phyloP scores from a whole-genome alignment of 2,888 invertebrate genomes.

The Agrenia bidenticulata region DNA sequence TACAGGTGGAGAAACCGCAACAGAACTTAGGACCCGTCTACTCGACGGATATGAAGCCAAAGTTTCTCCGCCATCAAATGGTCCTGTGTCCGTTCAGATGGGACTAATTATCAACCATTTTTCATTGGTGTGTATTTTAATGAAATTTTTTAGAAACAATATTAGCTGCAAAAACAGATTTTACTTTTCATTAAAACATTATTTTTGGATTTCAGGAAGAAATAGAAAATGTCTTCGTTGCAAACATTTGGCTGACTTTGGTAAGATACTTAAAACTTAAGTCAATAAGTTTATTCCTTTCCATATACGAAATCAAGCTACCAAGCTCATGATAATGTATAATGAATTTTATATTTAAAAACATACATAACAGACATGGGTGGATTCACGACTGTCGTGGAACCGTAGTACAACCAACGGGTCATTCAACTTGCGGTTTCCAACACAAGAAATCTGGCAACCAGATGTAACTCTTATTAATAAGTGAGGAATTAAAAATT shows the following conservation, averaged over 20 bases:
- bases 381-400: constrained; percentile 73
- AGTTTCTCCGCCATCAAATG: constrained; percentile 28
- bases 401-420: constrained; percentile 68
- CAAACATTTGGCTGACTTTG: constrained; percentile 60
- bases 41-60: constrained; percentile 45
- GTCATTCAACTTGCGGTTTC: constrained; percentile 65
- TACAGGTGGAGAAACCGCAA: constrained; percentile 33
- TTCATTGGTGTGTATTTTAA: constrained; percentile 32
- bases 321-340: not conserved
- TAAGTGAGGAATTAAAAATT: constrained; percentile 54
- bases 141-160: not conserved
- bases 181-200: constrained; percentile 20
- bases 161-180: not conserved
- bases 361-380: constrained; percentile 74
- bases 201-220: constrained; percentile 44
- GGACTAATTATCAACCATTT: constrained; percentile 48
- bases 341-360: constrained; percentile 15
- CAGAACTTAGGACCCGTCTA: constrained; percentile 32
- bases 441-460: constrained; percentile 74
- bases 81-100: constrained; percentile 33
- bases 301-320: not conserved
- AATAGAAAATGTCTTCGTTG: constrained; percentile 38
- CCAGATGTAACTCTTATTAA: constrained; percentile 74
- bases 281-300: too few relatives aligned
- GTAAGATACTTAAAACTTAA: constrained; percentile 62